These are phyloP conservation scores for Augochlorella aurata DNA, from an alignment of 2,888 invertebrate species.

Conservation along the genomic window DNA sequence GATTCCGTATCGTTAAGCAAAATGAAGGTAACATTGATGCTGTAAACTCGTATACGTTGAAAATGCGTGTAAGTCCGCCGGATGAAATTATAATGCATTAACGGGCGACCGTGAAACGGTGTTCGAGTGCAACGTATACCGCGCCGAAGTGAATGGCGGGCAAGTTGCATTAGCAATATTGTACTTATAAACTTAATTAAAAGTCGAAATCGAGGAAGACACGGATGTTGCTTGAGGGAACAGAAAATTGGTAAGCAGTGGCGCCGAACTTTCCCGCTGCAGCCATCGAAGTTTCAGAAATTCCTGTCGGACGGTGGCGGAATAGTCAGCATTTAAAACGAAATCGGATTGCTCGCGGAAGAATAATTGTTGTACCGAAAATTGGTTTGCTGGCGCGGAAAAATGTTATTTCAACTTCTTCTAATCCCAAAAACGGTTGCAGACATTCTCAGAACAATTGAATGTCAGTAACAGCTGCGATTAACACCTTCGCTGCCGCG, in stretches of 20 bases:
- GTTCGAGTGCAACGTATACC: neutral
- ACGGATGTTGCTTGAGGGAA: conserved; percentile 4
- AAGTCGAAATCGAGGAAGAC: neutral
- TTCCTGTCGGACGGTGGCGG: conserved; percentile 22
- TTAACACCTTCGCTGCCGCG: no score
- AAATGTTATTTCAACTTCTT: neutral
- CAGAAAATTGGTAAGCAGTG: conserved; percentile 21
- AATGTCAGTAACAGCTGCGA: no score
- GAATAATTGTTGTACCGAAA: neutral
- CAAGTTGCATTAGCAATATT: neutral
- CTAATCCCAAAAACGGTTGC: neutral
- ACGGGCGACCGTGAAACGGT: neutral
- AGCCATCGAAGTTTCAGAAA: conserved; percentile 31
- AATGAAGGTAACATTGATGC: neutral
- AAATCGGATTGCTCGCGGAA: conserved; percentile 8
- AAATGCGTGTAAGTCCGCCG: neutral
- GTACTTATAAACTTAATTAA: neutral
- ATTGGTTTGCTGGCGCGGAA: no score
- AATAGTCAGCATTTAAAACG: conserved; percentile 35
- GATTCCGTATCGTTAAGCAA: neutral
- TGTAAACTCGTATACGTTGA: neutral
- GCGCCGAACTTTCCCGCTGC: conserved; percentile 23
- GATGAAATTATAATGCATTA: neutral
- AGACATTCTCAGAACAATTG: neutral
- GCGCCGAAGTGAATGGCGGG: neutral